Conservation (phyloP, 2,888 invertebrate genomes). For the Salticus scenicus region DNA sequence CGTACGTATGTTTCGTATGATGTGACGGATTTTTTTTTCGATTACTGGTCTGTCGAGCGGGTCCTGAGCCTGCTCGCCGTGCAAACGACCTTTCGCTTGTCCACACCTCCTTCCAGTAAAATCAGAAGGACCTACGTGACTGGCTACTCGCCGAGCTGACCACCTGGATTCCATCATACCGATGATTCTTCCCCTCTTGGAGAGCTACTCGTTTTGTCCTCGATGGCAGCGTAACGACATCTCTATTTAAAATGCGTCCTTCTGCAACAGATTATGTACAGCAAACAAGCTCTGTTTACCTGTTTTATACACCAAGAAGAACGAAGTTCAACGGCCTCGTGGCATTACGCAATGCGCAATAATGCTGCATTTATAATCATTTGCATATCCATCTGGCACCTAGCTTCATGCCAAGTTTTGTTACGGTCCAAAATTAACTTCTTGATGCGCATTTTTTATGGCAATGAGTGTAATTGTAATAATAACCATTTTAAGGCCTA, state of each 20-base stretch:
- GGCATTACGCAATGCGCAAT: background rate
- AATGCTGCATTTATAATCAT: background rate
- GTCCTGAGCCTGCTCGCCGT: background rate
- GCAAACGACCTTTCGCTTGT: background rate
- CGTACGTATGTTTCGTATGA: background rate
- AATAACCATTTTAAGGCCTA: too few species aligned
- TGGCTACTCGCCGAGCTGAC: too few species aligned
- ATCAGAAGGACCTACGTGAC: too few species aligned
- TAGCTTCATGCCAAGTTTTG: too few species aligned
- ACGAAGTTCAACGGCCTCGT: constrained; percentile 5
- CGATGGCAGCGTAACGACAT: background rate
- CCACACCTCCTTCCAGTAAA: background rate
- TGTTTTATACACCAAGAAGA: constrained; percentile 1
- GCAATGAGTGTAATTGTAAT: background rate
- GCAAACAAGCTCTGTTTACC: background rate
- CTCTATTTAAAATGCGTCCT: background rate
- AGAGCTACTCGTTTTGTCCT: background rate
- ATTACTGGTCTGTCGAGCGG: background rate
- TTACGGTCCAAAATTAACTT: background rate
- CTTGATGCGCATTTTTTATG: background rate
- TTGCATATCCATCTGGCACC: background rate
- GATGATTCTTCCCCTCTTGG: background rate
- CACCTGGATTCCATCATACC: too few species aligned
- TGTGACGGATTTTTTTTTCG: background rate
- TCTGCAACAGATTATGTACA: background rate